Evolutionary conservation across 2,113 vertebrate genomes (phyloP).

Genomic region (Agapornis roseicollis): DNA sequence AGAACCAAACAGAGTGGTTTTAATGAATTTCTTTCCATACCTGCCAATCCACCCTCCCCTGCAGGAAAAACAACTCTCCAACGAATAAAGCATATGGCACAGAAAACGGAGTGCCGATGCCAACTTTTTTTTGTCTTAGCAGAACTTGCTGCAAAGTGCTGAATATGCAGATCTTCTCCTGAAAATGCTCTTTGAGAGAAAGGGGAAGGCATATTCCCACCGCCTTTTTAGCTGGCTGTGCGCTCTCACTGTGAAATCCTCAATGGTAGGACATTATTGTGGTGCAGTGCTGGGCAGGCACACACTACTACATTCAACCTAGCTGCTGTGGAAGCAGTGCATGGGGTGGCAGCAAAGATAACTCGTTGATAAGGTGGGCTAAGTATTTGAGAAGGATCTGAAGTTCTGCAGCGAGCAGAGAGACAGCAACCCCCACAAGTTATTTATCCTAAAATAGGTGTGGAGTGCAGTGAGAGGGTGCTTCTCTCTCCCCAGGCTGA

Average conservation of each 20-base stretch:
- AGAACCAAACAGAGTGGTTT: not conserved
- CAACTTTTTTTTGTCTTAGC: constrained; percentile 37
- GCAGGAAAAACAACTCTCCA: constrained; percentile 28
- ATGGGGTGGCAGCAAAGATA: not conserved
- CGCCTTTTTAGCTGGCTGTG: not conserved
- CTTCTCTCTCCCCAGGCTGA: not conserved
- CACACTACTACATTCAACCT: not conserved
- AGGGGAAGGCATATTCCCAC: not conserved
- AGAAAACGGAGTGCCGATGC: not conserved
- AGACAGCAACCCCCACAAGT: not conserved
- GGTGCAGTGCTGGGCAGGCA: not conserved
- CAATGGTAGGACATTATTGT: not conserved
- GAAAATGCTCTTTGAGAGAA: not conserved
- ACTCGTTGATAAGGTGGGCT: not conserved
- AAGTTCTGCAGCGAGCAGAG: not conserved
- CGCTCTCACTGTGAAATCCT: not conserved
- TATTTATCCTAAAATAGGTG: not conserved
- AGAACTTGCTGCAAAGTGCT: constrained; percentile 7
- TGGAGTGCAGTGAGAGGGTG: not conserved
- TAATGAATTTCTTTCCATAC: constrained; percentile 41
- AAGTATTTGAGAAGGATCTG: not conserved
- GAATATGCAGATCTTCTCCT: constrained; percentile 22
- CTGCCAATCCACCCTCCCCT: constrained; percentile 45
- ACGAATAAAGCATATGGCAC: constrained; percentile 15
- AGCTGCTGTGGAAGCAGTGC: not conserved